A percentile compares a stretch with the other conserved stretches of the same genome.
phyloP scores from a whole-genome alignment of 2,888 invertebrate species.

The Aricia artaxerxes region DNA sequence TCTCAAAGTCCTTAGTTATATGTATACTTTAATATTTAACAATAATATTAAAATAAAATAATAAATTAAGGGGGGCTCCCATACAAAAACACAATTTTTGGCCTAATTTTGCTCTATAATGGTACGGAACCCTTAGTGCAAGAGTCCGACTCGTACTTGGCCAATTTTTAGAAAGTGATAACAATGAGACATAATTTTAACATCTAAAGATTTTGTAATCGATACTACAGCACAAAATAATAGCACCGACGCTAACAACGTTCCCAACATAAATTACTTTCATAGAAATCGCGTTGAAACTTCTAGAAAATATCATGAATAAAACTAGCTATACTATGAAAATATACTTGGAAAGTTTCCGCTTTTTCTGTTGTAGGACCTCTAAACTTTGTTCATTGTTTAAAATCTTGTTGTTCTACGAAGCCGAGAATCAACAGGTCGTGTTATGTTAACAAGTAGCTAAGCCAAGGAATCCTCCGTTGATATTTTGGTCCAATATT shows the following conservation, averaged over 20 bases:
- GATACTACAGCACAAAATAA: not conserved
- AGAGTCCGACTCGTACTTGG: too few relatives aligned
- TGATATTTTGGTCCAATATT: conserved; percentile 33
- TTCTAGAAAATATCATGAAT: conserved; percentile 24
- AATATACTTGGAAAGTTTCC: conserved; percentile 30
- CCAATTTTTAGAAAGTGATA: too few relatives aligned
- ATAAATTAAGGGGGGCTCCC: too few relatives aligned
- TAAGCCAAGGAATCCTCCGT: conserved; percentile 35
- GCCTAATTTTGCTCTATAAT: too few relatives aligned
- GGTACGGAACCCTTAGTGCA: too few relatives aligned
- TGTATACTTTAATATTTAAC: too few relatives aligned
- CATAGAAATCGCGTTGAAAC: conserved; percentile 13
- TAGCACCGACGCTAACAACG: not conserved
- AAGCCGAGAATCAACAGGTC: conserved; percentile 41
- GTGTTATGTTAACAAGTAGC: conserved; percentile 37
- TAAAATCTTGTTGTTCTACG: conserved; percentile 40
- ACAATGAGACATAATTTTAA: too few relatives aligned
- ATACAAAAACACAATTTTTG: too few relatives aligned
- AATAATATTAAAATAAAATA: too few relatives aligned
- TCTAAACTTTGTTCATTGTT: conserved; percentile 41
- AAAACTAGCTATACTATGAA: conserved; percentile 28
- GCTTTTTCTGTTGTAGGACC: conserved; percentile 34
- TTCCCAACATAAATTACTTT: conserved; percentile 27
- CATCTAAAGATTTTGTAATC: not conserved
- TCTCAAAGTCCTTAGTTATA: too few relatives aligned